phyloP scores from a whole-genome alignment of 2,797 vertebrate genomes.

The Emys orbicularis region DNA sequence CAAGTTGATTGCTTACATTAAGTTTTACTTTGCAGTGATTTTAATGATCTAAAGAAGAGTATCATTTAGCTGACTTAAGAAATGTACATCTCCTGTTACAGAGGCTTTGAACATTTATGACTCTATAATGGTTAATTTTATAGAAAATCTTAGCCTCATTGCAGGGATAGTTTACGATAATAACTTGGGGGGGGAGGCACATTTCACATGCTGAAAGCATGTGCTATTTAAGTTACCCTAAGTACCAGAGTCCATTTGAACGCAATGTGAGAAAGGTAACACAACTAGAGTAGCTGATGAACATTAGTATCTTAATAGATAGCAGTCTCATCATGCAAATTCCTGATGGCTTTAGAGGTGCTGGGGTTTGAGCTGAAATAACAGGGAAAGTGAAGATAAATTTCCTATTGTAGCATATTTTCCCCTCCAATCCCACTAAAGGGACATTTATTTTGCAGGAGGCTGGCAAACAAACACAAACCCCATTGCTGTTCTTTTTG shows the following conservation, averaged over 20 bases:
- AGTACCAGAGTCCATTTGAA: background rate
- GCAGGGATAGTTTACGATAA: constrained; percentile 55
- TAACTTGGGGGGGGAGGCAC: background rate
- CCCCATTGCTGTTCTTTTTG: background rate
- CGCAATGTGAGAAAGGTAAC: background rate
- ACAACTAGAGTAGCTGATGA: background rate
- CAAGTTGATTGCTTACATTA: constrained; percentile 36
- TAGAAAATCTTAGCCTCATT: constrained; percentile 39
- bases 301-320: background rate
- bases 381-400: background rate
- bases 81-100: background rate
- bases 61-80: constrained; percentile 21
- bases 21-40: constrained; percentile 42
- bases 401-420: background rate
- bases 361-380: background rate
- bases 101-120: constrained; percentile 26
- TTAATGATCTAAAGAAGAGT: constrained; percentile 52
- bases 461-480: background rate
- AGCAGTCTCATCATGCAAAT: background rate
- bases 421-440: background rate
- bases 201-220: constrained; percentile 21
- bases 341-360: background rate
- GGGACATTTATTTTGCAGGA: background rate
- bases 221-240: background rate
- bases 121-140: constrained; percentile 35